Evolutionary conservation across 2,888 invertebrate genomes (phyloP), one percentile per base, ranked within the genome.

Genomic region (Omphaloscelis lunosa): DNA sequence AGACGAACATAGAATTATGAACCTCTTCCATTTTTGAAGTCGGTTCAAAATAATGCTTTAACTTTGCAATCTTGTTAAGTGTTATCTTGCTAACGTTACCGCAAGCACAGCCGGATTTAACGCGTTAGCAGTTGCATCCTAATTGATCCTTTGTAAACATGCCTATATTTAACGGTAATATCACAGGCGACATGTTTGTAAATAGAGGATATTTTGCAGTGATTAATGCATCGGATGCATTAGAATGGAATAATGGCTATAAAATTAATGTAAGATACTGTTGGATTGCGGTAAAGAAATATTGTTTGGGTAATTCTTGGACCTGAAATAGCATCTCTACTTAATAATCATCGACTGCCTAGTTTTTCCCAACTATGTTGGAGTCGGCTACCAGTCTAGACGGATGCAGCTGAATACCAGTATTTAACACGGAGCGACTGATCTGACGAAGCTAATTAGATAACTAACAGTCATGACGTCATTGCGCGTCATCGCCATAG

Each of bases 101-200:
- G 6, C 51, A 78, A 71, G 41, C 70, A 17, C 69, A 53, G 79
- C 89, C 89, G 91, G 91, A 91, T 90, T 88, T 91, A 85, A 91
- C 89, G 85, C 88, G 87, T 92, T 93, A 92, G 83, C 91, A 88
- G 90, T 89, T 84, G 89, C 85, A 84, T 87, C 85, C 91, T 92
- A 93, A 93, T 93, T 92, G 91, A 89, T 82, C 84, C 83, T 77
- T 56, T 88, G 89, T 91, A 93, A 93, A 93, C 91, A 93, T 59
- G 69, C 27, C 71, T 79, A 84, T 80, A 77, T 90, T 86, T 77
- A 84, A 82, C 69, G 17, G 78, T 61, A 27, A 59, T 73, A 41
- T 66, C 65, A 51, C 73, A 65, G 20, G 48, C 59, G 48, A 65
- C 12, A 27, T 63, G 72, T 78, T 82, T 74, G 80, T 80, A 80